These are phyloP conservation scores for Holocentrus rufus DNA, from an alignment of 2,797 vertebrate species.

Conservation along the genomic window DNA sequence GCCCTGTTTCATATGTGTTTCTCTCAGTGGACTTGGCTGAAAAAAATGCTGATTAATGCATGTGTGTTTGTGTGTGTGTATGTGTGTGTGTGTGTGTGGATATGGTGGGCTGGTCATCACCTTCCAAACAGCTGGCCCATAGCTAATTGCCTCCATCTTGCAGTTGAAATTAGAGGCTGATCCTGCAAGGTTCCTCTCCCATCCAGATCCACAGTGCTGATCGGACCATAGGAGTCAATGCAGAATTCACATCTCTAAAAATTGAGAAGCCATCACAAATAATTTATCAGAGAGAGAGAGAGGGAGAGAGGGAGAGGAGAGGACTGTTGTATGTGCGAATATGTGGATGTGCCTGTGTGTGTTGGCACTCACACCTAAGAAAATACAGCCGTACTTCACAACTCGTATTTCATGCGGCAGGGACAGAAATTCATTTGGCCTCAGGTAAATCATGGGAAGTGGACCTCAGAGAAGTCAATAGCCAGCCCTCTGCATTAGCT, in stretches of 20 bases:
- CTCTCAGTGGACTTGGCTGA: slow-evolving; percentile 33
- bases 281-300: slow-evolving; percentile 38
- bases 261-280: slow-evolving; percentile 50
- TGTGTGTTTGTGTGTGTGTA: not conserved
- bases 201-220: slow-evolving; percentile 13
- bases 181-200: slow-evolving; percentile 26
- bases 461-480: slow-evolving; percentile 48
- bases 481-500: slow-evolving; percentile 38
- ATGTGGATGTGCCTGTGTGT: slow-evolving; percentile 30
- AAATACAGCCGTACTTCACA: slow-evolving; percentile 32
- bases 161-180: slow-evolving; percentile 46
- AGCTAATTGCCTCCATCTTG: slow-evolving; percentile 70
- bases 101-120: not conserved
- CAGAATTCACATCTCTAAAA: slow-evolving; percentile 51
- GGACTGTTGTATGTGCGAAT: too few species aligned
- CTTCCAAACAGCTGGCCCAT: slow-evolving; percentile 38
- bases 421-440: slow-evolving; percentile 35
- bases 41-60: slow-evolving; percentile 64
- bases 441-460: slow-evolving; percentile 40
- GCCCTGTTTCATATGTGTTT: slow-evolving; percentile 57
- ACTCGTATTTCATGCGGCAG: slow-evolving; percentile 39
- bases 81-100: not conserved
- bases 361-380: slow-evolving; percentile 25
- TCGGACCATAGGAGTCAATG: slow-evolving; percentile 32
- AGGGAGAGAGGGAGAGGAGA: slow-evolving; percentile 6